Evolutionary conservation across 2,888 invertebrate genomes (phyloP).

Genomic region (Belgica antarctica): DNA sequence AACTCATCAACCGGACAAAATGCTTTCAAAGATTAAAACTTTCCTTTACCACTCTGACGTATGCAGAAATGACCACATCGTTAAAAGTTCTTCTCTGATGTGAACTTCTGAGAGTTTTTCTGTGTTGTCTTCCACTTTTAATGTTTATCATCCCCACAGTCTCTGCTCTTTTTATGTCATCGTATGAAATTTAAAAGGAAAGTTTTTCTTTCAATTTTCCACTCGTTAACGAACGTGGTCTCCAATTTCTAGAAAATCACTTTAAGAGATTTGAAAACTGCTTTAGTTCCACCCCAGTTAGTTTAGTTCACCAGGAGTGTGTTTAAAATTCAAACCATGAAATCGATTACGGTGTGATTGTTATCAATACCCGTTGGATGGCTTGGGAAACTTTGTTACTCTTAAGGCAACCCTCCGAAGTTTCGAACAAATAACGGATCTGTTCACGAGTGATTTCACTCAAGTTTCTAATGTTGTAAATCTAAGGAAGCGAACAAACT

Average conservation of each 20-base stretch:
- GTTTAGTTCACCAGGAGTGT: too few relatives aligned
- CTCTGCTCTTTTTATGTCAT: too few relatives aligned
- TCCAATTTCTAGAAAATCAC: too few relatives aligned
- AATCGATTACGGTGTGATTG: slow-evolving; percentile 3
- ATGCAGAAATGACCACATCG: slow-evolving; percentile 17
- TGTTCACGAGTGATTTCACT: too few relatives aligned
- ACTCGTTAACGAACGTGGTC: neutral
- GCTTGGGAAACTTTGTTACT: neutral
- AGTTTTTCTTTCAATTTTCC: neutral
- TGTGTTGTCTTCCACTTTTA: neutral
- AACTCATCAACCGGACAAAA: neutral
- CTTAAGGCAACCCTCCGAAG: neutral
- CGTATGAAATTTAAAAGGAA: too few relatives aligned
- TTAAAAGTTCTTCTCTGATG: slow-evolving; percentile 5
- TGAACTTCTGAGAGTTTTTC: neutral
- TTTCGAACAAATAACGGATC: too few relatives aligned
- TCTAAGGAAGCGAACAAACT: neutral
- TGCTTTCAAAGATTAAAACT: neutral
- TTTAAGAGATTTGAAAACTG: too few relatives aligned
- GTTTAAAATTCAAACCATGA: slow-evolving; percentile 12
- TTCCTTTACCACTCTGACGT: neutral
- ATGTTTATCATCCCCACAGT: neutral
- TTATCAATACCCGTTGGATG: neutral
- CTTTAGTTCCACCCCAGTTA: too few relatives aligned
- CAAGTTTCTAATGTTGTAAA: too few relatives aligned